A percentile compares a stretch with the other conserved stretches of the same genome.
Conservation (phyloP, 2,113 vertebrate genomes). For the Ailurus styani region DNA sequence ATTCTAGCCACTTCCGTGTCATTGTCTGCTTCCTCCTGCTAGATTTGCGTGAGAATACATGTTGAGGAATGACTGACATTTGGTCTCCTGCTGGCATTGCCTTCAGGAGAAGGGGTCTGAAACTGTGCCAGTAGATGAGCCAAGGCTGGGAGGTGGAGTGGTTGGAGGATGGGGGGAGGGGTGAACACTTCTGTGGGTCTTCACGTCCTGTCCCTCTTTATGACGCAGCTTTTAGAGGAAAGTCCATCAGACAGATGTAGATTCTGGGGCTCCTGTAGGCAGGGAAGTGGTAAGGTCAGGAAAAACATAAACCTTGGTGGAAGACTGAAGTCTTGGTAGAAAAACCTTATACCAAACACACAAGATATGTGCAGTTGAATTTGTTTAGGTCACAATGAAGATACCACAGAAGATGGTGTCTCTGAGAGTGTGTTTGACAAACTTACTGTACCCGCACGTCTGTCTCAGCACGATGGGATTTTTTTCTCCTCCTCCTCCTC, state of each 20-base stretch:
- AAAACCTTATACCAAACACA: not conserved
- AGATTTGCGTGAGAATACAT: not conserved
- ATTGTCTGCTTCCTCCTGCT: not conserved
- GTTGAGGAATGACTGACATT: not conserved
- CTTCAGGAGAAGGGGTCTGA: not conserved
- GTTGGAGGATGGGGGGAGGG: not conserved
- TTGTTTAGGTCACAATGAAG: not conserved
- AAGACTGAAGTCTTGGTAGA: not conserved
- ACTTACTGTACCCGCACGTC: not conserved
- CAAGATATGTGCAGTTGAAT: not conserved
- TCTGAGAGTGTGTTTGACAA: not conserved
- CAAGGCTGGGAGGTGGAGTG: not conserved
- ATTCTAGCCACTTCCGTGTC: not conserved
- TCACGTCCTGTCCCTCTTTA: not conserved
- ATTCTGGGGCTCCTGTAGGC: not conserved
- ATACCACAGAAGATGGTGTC: not conserved
- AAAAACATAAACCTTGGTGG: not conserved
- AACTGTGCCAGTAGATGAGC: not conserved
- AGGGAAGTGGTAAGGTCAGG: not conserved
- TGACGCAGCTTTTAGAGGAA: not conserved
- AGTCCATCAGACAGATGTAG: not conserved
- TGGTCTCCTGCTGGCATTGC: not conserved
- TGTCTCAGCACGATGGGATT: not conserved
- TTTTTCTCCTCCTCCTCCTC: not conserved
- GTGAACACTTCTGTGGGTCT: not conserved